Evolutionary conservation across 2,797 vertebrate species (phyloP).

Genomic region (Florisuga fusca): DNA sequence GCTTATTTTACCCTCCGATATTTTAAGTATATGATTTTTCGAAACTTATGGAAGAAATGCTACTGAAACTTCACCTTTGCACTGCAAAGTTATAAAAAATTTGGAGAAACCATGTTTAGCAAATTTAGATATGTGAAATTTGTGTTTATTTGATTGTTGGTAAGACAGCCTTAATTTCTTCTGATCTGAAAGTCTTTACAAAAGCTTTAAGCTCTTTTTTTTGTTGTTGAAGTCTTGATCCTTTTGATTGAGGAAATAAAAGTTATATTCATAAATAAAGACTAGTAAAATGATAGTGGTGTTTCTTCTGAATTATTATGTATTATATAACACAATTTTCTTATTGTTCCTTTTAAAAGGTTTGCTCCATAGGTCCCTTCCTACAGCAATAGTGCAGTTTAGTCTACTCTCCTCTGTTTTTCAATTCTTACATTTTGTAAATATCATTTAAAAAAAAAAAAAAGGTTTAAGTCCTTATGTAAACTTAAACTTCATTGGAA

Average conservation of each 20-base stretch:
- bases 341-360: neutral
- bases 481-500: neutral
- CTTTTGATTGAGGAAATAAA: neutral
- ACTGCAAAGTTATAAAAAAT: neutral
- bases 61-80: neutral
- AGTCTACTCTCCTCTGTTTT: neutral
- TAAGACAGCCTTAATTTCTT: neutral
- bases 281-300: neutral
- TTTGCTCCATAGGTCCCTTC: neutral
- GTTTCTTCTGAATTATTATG: neutral
- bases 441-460: neutral
- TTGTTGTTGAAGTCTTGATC: neutral
- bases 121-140: neutral
- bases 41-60: neutral
- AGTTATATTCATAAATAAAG: neutral
- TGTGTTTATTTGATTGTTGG: neutral
- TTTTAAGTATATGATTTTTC: neutral
- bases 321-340: neutral
- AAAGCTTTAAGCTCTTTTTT: neutral
- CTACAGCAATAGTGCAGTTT: neutral
- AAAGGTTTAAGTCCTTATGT: neutral
- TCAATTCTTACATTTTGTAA: neutral
- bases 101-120: neutral
- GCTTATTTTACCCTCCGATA: neutral
- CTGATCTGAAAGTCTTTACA: neutral